Base-by-base conservation (phyloP, 2,888 invertebrate genomes). In the Ichneumon xanthorius region DNA sequence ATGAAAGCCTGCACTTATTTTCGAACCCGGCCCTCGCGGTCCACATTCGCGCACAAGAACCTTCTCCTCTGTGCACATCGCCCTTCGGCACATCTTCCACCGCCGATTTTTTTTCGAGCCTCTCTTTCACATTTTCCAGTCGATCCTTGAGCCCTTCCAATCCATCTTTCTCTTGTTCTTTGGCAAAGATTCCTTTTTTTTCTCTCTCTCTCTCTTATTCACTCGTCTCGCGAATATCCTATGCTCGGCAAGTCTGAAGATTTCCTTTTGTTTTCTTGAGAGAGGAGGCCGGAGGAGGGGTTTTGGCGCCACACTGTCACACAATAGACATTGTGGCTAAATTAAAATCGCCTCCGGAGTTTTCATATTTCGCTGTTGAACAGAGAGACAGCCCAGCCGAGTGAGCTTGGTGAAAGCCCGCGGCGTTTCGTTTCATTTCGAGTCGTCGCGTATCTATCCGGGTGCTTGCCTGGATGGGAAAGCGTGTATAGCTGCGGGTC, bases 281-380 rank as follows among this genome's bases (percentile, higher is more conserved):
- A 70, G 68, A 61, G 70, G 30, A 71, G 9, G 77, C 50, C 33
- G 63, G 65, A 48, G 40, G 45, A 65, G 5, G 67, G 71, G 61
- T 80, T 76, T 78, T 82, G 80, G 87, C 82, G 68, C 75, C 84
- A 88, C 82, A 88, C 89, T 86, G 88, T 88, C 90, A 92, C 91
- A 93, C 93, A 94, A 94, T 93, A 92, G 93, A 93, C 92, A 92
- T 92, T 93, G 93, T 91, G 93, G 93, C 92, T 92, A 93, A 94
- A 94, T 94, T 93, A 94, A 94, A 94, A 93, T 91, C 92, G 93
- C 93, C 93, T 91, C 91, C 92, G 93, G 93, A 92, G 91, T 93
- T 93, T 93, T 92, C 92, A 93, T 92, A 93, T 93, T 92, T 92
- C 89, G 90, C 90, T 88, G 90, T 89, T 90, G 87, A 90, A 91